Base-by-base conservation (phyloP, 2,797 vertebrate genomes). In the Enteromius trimaculatus region DNA sequence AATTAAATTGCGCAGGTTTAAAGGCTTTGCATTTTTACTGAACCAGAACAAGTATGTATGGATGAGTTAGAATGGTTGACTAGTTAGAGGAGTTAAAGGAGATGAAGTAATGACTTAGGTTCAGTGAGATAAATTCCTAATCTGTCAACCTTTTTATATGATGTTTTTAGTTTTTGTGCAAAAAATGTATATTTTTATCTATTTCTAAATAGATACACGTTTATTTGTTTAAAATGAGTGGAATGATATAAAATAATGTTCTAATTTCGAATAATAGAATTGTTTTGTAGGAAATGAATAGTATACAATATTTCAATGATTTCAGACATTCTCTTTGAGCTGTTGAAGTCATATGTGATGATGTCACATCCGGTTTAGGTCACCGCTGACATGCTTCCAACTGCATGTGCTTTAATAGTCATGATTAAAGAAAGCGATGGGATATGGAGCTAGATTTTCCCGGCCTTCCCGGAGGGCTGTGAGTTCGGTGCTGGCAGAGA, bases 391-490 rank as follows among this genome's bases (percentile, higher is more conserved):
- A 70, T 9, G 66, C 47, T 29, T 55, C 77, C 74, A 78, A 64
- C 49, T 17, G 53, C 29, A 58, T 64, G 14, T 66, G 34, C n/a
- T 39, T 58, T 69, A 83, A 72, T 70, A 44, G 82, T 81, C 68
- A 78, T 72, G 85, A 85, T 82, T 80, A 76, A 84, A 86, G 80
- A 79, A 78, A 83, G 69, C 42, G 47, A 89, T 85, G 71, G 84
- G 80, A 85, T 53, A 89, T 74, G 26, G 77, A 87, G 51, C 85
- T 49, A 42, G 78, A 79, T 78, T 82, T 78, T 78, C 82, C 82
- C 26, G 75, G 79, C 55, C 14, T 64, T 79, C 76, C 60, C 37
- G 13, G 68, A 76, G 72, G 66, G 64, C 80, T 29, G 23, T 16
- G 75, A 66, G 31, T 82, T 70, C 34, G 26, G 49, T 44, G 17